phyloP scores from a whole-genome alignment of 2,888 invertebrate genomes.

The Salticus scenicus region DNA sequence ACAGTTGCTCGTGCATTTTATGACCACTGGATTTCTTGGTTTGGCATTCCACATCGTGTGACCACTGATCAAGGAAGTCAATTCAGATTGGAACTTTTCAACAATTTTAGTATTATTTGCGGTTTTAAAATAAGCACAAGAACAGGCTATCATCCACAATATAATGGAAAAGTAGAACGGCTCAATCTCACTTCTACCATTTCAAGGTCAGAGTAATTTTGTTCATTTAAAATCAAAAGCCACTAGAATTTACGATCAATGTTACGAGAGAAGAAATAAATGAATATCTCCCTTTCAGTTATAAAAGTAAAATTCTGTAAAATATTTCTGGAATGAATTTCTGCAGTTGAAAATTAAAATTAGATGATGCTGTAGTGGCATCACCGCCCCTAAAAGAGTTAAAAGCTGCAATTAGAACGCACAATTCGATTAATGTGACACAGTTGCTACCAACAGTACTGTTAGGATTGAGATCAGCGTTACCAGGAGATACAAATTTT shows the following conservation, averaged over 20 bases:
- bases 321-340: too few species aligned
- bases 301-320: too few species aligned
- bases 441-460: conserved; percentile 13
- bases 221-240: background rate
- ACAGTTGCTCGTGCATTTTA: conserved; percentile 66
- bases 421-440: too few species aligned
- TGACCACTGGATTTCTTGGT: conserved; percentile 67
- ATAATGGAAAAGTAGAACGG: conserved; percentile 7
- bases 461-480: background rate
- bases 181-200: background rate
- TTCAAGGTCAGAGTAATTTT: background rate
- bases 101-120: conserved; percentile 73
- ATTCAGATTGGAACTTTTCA: conserved; percentile 74
- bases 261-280: too few species aligned
- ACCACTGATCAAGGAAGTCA: conserved; percentile 74
- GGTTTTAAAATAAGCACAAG: background rate
- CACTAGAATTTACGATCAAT: too few species aligned
- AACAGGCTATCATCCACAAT: conserved; percentile 5
- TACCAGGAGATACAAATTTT: background rate
- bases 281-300: too few species aligned
- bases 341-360: too few species aligned
- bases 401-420: too few species aligned
- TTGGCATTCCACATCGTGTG: conserved; percentile 50
- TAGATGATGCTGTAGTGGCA: too few species aligned
- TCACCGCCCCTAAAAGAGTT: too few species aligned